Evolutionary conservation across 23 tunicate genomes (phyloP).

Genomic region (Clavelina lepadiformis): DNA sequence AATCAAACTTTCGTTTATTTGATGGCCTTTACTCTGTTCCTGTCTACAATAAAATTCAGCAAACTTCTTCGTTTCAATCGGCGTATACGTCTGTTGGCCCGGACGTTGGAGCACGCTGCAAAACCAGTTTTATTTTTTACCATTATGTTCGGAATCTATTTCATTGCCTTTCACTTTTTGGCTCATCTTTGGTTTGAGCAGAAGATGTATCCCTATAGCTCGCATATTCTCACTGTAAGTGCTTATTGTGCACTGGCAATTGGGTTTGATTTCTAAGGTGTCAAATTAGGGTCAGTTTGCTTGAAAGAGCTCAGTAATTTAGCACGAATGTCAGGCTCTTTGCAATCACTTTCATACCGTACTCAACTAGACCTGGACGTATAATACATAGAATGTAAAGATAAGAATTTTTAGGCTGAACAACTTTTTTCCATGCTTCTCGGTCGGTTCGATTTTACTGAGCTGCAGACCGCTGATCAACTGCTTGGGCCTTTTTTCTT

Average conservation of each 20-base stretch:
- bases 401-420: constrained; percentile 48
- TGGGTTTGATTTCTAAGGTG: no score
- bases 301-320: no score
- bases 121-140: constrained; percentile 41
- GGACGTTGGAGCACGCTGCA: constrained; percentile 54
- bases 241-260: no score
- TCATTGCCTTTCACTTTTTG: constrained; percentile 44
- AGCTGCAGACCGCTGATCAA: constrained; percentile 53
- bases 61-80: constrained; percentile 56
- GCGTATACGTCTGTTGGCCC: constrained; percentile 54
- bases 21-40: constrained; percentile 59
- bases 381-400: no score
- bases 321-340: no score
- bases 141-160: constrained; percentile 63
- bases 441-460: constrained; percentile 79
- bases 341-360: no score
- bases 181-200: constrained; percentile 87
- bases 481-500: constrained; percentile 75
- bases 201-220: constrained; percentile 61
- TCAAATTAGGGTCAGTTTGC: no score
- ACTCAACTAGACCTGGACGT: no score
- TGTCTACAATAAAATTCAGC: constrained; percentile 49
- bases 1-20: constrained; percentile 53
- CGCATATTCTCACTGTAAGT: constrained; percentile 49
- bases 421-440: constrained; percentile 81